Evolutionary conservation across 2,797 vertebrate genomes (phyloP).

Genomic region (Margarornis squamiger): DNA sequence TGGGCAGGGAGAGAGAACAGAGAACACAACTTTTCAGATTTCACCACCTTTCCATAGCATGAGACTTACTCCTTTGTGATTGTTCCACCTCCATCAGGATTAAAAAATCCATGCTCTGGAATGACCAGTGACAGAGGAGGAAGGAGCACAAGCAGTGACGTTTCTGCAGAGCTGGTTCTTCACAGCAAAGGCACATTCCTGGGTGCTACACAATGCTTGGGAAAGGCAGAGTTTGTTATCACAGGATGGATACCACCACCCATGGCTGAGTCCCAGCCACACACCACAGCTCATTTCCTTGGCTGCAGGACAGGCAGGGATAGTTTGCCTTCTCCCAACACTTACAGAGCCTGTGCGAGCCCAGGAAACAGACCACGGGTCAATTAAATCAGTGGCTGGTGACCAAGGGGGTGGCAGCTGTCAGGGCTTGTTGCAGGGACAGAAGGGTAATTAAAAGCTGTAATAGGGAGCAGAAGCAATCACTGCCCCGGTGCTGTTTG

Average conservation of each 20-base stretch:
- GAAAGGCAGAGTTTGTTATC: neutral
- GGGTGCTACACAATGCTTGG: neutral
- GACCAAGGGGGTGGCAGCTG: neutral
- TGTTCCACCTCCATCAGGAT: neutral
- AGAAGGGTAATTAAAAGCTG: neutral
- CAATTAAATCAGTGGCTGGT: neutral
- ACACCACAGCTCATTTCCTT: neutral
- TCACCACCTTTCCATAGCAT: neutral
- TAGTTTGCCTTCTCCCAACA: neutral
- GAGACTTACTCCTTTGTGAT: neutral
- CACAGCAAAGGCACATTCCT: neutral
- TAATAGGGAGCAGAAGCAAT: neutral
- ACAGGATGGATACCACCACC: neutral
- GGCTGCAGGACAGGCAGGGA: accelerated
- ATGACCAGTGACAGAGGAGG: neutral
- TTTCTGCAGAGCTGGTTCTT: neutral
- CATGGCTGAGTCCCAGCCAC: accelerated
- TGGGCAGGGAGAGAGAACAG: neutral
- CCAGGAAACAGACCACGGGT: neutral
- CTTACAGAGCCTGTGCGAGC: neutral
- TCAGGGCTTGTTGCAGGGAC: neutral
- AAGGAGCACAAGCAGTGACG: neutral
- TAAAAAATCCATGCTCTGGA: neutral
- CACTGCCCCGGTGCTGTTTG: neutral
- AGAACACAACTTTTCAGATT: neutral